Conservation (phyloP, 2,113 vertebrate species). For the Mormyrus iriodes region DNA sequence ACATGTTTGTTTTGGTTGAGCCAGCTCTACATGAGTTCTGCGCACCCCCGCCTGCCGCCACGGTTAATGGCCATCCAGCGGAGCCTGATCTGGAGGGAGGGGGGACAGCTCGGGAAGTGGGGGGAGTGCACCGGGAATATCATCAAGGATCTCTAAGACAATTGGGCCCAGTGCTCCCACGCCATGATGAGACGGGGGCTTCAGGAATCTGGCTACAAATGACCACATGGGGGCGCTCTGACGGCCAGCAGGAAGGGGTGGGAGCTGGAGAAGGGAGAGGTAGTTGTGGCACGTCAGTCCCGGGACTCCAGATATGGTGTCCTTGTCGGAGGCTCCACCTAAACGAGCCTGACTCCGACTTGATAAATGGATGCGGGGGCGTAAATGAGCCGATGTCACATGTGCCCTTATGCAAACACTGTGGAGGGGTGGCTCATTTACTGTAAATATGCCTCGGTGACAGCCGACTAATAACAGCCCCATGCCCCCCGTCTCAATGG, state of each 20-base stretch:
- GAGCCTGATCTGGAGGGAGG: not conserved
- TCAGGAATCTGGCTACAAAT: not conserved
- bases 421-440: constrained; percentile 13
- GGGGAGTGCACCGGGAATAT: not conserved
- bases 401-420: constrained; percentile 11
- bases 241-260: not conserved
- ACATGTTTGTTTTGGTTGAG: constrained; percentile 33
- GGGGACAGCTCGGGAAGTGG: not conserved
- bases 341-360: not conserved
- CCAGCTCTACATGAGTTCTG: constrained; percentile 30
- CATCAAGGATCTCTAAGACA: not conserved
- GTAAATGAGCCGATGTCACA: not conserved
- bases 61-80: not conserved
- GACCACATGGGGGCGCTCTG: not conserved
- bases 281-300: not conserved
- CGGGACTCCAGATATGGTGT: not conserved
- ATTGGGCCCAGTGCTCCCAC: not conserved
- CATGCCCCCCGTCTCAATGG: not conserved
- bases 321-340: not conserved
- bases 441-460: not conserved
- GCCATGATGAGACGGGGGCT: not conserved
- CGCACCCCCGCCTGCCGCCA: constrained; percentile 14
- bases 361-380: not conserved
- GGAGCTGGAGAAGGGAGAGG: not conserved
- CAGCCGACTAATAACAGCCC: constrained; percentile 4